Evolutionary conservation across 1,140 invertebrate species (phyloP).

Genomic region (Ooceraea biroi): DNA sequence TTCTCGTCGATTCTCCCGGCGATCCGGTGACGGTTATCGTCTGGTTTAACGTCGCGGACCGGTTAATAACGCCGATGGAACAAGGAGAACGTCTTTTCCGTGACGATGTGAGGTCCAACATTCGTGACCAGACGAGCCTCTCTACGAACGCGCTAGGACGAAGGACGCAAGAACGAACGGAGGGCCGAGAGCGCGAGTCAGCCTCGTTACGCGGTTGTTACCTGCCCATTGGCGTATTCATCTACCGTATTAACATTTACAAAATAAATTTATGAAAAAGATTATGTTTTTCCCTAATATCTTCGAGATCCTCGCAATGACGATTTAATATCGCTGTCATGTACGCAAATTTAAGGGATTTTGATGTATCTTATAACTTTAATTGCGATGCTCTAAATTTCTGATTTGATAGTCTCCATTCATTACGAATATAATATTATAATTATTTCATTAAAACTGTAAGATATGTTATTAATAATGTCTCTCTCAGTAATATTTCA

Average conservation of each 20-base stretch:
- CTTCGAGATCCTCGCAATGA: neutral
- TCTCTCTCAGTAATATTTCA: no score
- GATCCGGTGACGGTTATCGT: constrained; percentile 46
- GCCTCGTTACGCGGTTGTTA: constrained; percentile 79
- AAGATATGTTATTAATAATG: no score
- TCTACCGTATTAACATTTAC: constrained; percentile 30
- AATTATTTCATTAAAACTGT: no score
- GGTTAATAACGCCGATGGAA: constrained; percentile 66
- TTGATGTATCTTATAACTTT: neutral
- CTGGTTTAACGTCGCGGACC: constrained; percentile 36
- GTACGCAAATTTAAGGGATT: neutral
- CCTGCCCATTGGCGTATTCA: constrained; percentile 75
- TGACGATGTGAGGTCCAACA: constrained; percentile 79
- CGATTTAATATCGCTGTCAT: neutral
- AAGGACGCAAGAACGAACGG: constrained; percentile 57
- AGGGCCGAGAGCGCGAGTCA: constrained; percentile 72
- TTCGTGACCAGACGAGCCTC: constrained; percentile 78
- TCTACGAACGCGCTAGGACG: constrained; percentile 50
- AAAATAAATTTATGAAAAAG: neutral
- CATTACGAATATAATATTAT: no score
- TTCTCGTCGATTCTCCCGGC: constrained; percentile 24
- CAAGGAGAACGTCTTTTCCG: constrained; percentile 72
- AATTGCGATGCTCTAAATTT: neutral
- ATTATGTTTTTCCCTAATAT: neutral
- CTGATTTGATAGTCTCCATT: neutral